These are phyloP conservation scores for Mesocentrotus franciscanus DNA, from an alignment of 53 echinoderm and acorn worm genomes.

Conservation along the genomic window DNA sequence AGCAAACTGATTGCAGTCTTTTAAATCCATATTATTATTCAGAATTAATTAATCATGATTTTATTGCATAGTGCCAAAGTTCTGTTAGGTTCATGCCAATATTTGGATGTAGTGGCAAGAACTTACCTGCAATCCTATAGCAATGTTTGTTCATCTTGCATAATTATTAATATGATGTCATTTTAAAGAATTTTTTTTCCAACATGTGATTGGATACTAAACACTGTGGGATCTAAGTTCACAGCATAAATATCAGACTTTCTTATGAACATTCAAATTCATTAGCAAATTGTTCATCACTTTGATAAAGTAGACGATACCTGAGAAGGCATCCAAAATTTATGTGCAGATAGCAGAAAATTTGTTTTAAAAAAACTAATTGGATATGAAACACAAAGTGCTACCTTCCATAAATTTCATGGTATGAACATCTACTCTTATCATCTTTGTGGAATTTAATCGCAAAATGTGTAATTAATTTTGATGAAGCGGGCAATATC, in stretches of 20 bases:
- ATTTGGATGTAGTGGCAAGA: neutral
- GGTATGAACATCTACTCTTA: neutral
- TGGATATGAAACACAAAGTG: neutral
- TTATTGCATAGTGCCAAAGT: neutral
- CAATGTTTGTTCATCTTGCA: neutral
- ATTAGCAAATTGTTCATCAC: neutral
- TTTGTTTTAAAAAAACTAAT: neutral
- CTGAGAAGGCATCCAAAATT: too few relatives aligned
- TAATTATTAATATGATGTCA: neutral
- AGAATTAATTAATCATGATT: neutral
- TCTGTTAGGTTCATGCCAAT: neutral
- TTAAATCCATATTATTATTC: neutral
- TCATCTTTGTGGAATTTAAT: neutral
- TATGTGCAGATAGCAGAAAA: neutral
- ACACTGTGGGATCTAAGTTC: too few relatives aligned
- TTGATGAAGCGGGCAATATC: neutral
- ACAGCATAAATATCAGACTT: too few relatives aligned
- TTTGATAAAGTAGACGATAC: neutral
- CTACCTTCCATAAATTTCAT: neutral
- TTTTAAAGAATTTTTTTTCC: neutral
- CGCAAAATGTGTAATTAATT: neutral
- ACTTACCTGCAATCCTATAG: neutral
- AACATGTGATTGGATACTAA: neutral
- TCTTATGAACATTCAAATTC: neutral
- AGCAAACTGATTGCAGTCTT: neutral